phyloP scores from a whole-genome alignment of 1,140 invertebrate species.

The Coptotermes formosanus region DNA sequence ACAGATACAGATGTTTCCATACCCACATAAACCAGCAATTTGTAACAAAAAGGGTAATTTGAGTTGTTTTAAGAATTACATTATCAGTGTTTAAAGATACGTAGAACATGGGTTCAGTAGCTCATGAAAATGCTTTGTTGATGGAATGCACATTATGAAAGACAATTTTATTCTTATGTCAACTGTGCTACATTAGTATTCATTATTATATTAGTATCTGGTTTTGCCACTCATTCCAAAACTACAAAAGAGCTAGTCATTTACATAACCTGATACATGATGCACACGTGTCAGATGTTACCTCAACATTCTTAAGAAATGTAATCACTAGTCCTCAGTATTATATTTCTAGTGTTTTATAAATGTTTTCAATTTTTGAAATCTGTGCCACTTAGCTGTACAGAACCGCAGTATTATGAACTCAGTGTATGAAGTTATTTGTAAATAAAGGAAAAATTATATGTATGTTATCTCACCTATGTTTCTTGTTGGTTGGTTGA shows the following conservation, averaged over 20 bases:
- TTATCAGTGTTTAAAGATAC: too few relatives aligned
- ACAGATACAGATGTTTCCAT: too few relatives aligned
- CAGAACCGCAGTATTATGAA: conserved; percentile 11
- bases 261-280: neutral
- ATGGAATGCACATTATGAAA: neutral
- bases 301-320: neutral
- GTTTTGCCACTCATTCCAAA: neutral
- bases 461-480: conserved; percentile 4
- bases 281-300: neutral
- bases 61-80: too few relatives aligned
- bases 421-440: neutral
- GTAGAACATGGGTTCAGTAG: too few relatives aligned
- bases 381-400: neutral
- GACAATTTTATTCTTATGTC: neutral
- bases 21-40: too few relatives aligned
- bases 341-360: neutral
- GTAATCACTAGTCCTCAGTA: neutral
- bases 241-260: neutral
- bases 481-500: neutral
- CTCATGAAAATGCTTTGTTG: neutral
- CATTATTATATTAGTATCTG: too few relatives aligned
- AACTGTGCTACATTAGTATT: neutral
- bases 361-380: neutral
- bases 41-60: too few relatives aligned
- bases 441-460: neutral